A percentile compares a stretch with the other conserved stretches of the same genome.
phyloP scores from a whole-genome alignment of 2,888 invertebrate species.

The Maniola hyperantus region DNA sequence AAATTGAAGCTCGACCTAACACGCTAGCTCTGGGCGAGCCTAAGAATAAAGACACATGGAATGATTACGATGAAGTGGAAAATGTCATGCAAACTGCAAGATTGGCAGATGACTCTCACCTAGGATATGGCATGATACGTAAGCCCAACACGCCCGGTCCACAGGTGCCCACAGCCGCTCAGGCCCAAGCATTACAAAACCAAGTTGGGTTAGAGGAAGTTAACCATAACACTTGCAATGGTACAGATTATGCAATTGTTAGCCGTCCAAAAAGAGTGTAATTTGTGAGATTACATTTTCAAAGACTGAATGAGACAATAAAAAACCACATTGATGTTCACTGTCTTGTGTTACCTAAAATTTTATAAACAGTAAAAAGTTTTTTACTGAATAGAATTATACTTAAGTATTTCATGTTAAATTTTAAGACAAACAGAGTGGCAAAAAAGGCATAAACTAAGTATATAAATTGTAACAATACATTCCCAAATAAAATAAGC shows the following conservation, averaged over 20 bases:
- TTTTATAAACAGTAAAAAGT: neutral
- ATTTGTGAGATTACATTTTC: conserved; percentile 44
- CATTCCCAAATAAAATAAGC: neutral
- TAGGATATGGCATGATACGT: conserved; percentile 90
- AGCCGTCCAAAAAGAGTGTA: conserved; percentile 93
- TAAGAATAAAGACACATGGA: conserved; percentile 82
- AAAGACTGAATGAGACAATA: conserved; percentile 57
- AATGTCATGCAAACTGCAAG: conserved; percentile 87
- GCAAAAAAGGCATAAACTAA: neutral
- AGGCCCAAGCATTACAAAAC: conserved; percentile 73
- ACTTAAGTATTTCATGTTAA: neutral
- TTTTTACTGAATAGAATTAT: neutral
- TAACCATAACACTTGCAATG: conserved; percentile 88
- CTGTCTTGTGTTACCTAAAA: neutral
- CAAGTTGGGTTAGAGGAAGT: conserved; percentile 78
- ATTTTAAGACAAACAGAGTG: neutral
- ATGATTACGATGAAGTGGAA: conserved; percentile 90
- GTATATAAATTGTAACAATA: neutral
- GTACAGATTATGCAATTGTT: conserved; percentile 91
- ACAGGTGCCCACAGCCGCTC: conserved; percentile 78
- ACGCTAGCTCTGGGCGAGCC: conserved; percentile 72
- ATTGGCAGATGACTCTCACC: conserved; percentile 90
- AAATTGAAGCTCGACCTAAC: conserved; percentile 84
- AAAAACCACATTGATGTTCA: neutral
- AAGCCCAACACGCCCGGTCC: conserved; percentile 84